Conservation (phyloP, 2,888 invertebrate species). For the Nudaria mundana region DNA sequence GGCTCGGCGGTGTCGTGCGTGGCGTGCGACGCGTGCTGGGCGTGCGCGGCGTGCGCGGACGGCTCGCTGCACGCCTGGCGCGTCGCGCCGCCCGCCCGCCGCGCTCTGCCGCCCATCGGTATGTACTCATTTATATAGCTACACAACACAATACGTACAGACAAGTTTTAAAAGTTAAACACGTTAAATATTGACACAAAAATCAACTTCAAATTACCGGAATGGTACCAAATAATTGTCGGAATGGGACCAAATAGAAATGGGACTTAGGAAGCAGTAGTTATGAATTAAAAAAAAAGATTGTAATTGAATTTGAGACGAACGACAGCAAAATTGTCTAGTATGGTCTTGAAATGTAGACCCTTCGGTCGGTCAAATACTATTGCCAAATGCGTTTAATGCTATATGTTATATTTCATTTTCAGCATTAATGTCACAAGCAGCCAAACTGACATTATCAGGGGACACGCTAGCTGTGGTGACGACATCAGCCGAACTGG, state of each 20-base stretch:
- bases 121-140: constrained; percentile 4
- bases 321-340: no score
- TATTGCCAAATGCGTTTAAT: neutral
- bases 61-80: constrained; percentile 83
- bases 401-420: neutral
- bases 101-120: constrained; percentile 80
- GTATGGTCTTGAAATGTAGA: no score
- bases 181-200: no score
- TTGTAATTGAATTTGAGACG: no score
- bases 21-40: constrained; percentile 81
- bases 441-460: constrained; percentile 53
- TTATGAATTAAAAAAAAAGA: no score
- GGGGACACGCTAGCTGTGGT: constrained; percentile 60
- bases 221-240: no score
- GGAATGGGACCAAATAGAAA: no score
- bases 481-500: constrained; percentile 59
- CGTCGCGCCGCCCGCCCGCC: constrained; percentile 53
- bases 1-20: constrained; percentile 83
- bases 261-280: no score
- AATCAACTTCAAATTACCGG: no score
- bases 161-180: no score
- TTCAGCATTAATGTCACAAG: constrained; percentile 62
- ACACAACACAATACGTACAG: no score
- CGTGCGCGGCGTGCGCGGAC: constrained; percentile 85
- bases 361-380: no score